phyloP scores from a whole-genome alignment of 2,888 invertebrate species.

The Cepaea hortensis region DNA sequence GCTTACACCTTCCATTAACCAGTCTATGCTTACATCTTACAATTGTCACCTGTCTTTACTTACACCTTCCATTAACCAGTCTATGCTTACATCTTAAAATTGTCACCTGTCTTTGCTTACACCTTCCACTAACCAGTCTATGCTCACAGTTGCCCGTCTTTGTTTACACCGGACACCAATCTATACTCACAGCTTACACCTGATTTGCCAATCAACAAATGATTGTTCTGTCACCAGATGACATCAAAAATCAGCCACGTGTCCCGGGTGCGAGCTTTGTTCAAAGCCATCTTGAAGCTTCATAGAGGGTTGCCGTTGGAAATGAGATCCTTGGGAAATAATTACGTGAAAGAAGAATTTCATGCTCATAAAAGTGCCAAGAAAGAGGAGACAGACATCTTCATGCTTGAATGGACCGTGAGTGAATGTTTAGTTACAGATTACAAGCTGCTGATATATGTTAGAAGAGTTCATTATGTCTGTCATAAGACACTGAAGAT shows the following conservation, averaged over 20 bases:
- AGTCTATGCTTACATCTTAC: too few relatives aligned
- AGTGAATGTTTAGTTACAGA: slow-evolving; percentile 46
- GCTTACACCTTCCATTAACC: too few relatives aligned
- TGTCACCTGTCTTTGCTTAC: too few relatives aligned
- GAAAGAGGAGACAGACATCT: slow-evolving; percentile 83
- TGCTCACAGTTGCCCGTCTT: not conserved
- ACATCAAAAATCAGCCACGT: slow-evolving; percentile 77
- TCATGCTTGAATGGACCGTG: slow-evolving; percentile 92
- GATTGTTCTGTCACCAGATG: slow-evolving; percentile 36
- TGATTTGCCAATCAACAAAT: not conserved
- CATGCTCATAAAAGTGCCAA: slow-evolving; percentile 85
- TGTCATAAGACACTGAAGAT: too few relatives aligned
- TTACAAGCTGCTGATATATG: too few relatives aligned
- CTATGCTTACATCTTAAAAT: too few relatives aligned
- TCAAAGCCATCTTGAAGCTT: slow-evolving; percentile 87
- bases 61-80: too few relatives aligned
- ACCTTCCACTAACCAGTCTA: too few relatives aligned
- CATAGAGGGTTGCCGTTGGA: slow-evolving; percentile 87
- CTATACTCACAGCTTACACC: not conserved
- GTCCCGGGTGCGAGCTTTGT: slow-evolving; percentile 83
- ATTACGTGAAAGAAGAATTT: slow-evolving; percentile 90
- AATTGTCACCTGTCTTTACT: too few relatives aligned
- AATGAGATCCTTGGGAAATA: slow-evolving; percentile 84
- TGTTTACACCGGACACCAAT: not conserved
- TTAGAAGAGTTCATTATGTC: too few relatives aligned